Conservation (phyloP, 1,140 invertebrate genomes). For the Globodera rostochiensis region DNA sequence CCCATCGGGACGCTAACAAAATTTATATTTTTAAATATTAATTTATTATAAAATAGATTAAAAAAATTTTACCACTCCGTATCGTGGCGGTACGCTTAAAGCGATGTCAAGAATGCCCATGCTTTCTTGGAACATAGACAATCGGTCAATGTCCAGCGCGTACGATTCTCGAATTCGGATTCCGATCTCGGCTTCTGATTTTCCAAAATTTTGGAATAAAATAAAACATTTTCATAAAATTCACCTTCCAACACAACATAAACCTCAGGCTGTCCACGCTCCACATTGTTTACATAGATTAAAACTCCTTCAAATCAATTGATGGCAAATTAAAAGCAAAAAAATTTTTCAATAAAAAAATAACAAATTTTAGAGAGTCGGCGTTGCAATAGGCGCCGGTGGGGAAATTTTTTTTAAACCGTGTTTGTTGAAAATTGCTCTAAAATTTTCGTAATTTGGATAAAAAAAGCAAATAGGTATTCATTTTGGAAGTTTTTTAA, state of each 20-base stretch:
- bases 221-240: not conserved
- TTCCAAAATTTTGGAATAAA: not conserved
- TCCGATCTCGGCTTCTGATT: constrained; percentile 60
- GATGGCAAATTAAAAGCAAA: too few species aligned
- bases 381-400: too few species aligned
- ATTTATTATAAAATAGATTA: too few species aligned
- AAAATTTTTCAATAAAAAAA: too few species aligned
- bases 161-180: constrained; percentile 62
- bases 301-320: constrained; percentile 51
- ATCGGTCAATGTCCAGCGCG: constrained; percentile 61
- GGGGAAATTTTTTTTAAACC: too few species aligned
- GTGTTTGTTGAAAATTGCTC: too few species aligned
- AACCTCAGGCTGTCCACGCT: constrained; percentile 63
- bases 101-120: constrained; percentile 63
- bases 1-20: constrained; percentile 60
- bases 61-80: constrained; percentile 51
- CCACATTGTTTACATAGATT: constrained; percentile 64
- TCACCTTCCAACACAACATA: constrained; percentile 62
- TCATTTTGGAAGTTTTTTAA: too few species aligned
- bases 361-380: too few species aligned
- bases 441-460: too few species aligned
- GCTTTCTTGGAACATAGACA: constrained; percentile 61
- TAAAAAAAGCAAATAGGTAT: too few species aligned
- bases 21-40: too few species aligned
- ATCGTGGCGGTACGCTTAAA: constrained; percentile 58